Percentiles rank a stretch among this genome's conserved stretches.
Evolutionary conservation across 1,140 invertebrate genomes (phyloP).

Genomic region (Ridgeia piscesae): DNA sequence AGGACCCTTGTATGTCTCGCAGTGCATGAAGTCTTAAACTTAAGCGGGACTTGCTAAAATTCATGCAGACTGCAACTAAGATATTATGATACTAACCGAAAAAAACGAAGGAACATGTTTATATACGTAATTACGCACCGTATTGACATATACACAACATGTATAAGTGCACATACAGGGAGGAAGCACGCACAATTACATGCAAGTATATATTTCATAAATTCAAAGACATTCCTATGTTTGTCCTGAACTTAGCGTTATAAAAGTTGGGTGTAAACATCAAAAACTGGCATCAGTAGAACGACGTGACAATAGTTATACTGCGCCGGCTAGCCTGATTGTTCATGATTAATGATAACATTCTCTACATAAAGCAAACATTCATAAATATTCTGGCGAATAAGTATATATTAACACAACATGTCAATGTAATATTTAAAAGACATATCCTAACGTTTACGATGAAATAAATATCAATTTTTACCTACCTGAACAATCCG

Average conservation of each 20-base stretch:
- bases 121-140: no score
- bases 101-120: no score
- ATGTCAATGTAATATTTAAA: neutral
- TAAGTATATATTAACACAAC: neutral
- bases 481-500: neutral
- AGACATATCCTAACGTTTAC: neutral
- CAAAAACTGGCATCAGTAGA: no score
- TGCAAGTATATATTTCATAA: no score
- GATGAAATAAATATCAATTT: neutral
- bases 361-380: neutral
- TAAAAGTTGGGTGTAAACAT: no score
- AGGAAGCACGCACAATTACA: no score
- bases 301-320: neutral
- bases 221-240: no score
- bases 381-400: neutral
- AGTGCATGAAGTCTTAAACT: neutral
- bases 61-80: no score
- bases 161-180: no score
- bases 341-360: neutral
- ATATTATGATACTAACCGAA: no score
- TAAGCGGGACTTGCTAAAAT: neutral
- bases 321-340: neutral
- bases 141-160: no score
- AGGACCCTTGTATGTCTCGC: neutral
- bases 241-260: no score